Conservation (phyloP, 2,113 vertebrate genomes). For the Aramus guarauna region DNA sequence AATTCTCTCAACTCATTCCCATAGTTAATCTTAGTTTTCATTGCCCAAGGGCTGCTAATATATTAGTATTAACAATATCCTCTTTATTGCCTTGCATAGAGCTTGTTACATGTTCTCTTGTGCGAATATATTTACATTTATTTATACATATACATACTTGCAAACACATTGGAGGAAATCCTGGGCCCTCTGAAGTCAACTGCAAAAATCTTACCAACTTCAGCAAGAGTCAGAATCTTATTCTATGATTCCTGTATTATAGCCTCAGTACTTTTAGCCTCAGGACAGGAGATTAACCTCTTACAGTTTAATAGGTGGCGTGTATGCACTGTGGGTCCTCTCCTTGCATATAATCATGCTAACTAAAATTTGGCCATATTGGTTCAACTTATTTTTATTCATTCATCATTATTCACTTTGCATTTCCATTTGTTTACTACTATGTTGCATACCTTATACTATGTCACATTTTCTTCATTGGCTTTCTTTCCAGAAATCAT, state of each 20-base stretch:
- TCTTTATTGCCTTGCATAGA: constrained; percentile 12
- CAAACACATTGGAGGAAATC: not conserved
- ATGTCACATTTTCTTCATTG: not conserved
- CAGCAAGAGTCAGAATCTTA: not conserved
- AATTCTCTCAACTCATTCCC: constrained; percentile 40
- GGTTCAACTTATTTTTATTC: not conserved
- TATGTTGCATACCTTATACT: not conserved
- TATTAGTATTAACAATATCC: constrained; percentile 31
- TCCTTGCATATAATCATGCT: not conserved
- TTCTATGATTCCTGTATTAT: not conserved
- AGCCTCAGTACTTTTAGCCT: not conserved
- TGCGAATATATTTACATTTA: constrained; percentile 20
- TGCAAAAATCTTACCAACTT: not conserved
- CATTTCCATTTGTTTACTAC: not conserved
- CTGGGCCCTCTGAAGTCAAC: not conserved
- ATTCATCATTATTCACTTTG: not conserved
- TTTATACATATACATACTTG: not conserved
- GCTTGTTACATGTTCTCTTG: not conserved
- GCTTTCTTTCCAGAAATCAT: not conserved
- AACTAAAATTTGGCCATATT: not conserved
- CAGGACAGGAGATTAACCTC: not conserved
- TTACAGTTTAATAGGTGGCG: not conserved
- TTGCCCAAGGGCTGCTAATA: constrained; percentile 23
- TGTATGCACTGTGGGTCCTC: not conserved
- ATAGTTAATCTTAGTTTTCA: constrained; percentile 25